Base-by-base conservation (phyloP, 2,113 vertebrate genomes). In the Lagopus muta region DNA sequence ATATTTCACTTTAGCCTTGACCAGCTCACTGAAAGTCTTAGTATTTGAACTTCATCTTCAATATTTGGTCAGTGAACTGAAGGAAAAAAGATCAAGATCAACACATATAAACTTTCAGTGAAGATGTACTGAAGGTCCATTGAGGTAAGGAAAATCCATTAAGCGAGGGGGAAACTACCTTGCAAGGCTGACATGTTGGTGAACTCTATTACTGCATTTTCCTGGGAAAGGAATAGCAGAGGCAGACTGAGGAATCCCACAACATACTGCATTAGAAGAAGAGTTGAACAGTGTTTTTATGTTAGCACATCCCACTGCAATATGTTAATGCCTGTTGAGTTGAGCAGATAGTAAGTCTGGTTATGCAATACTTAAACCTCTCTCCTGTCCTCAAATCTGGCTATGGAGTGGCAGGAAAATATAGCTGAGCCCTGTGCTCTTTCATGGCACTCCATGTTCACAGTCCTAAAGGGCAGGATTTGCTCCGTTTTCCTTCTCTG, bases 11-110 rank as follows among this genome's bases (percentile, higher is more conserved):
- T 93, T 22, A 85, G 74, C 66, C 45, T 52, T 28, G 65, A 75
- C 40, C 54, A 82, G 18, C 54, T 82, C 48, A 30, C 54, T 77
- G 80, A 69, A 19, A 77, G 27, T 32, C 28, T 60, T 70, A 50
- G 24, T 50, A 45, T 50, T 70, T 82, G 34, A 85, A 21, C 36
- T 90, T 91, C 77, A 70, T 94, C 70, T 92, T 87, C 76, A 64
- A 94, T 92, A 88, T 43, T 0, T 0, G 34, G 69, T 89, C 93
- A 93, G 80, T 55, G 72, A 88, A 55, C 52, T 55, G 52, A 69
- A 75, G 10, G 5, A 75, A 78, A 69, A 54, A 82, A 32, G n/a
- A 73, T 70, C 48, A 86, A 92, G 73, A 1, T 79, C 55, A 82
- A 66, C 1, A 3, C 40, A 24, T 21, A 43, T 14, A 91, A 93